Evolutionary conservation across 2,113 vertebrate species (phyloP).

Genomic region (Aleadryas rufinucha): DNA sequence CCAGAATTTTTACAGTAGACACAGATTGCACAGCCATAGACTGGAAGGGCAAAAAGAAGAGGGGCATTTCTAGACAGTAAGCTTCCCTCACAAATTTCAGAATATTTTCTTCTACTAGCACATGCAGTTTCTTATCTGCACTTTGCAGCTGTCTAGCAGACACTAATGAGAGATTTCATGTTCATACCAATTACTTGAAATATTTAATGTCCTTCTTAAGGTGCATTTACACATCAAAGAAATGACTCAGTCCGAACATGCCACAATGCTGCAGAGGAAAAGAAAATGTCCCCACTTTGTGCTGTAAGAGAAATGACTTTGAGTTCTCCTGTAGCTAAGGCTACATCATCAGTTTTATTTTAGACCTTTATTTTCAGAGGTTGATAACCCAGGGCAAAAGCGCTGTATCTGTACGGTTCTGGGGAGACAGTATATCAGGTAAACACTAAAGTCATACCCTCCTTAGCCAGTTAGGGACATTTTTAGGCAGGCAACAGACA

Average conservation of each 20-base stretch:
- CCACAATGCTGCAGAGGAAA: neutral
- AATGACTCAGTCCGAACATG: conserved; percentile 63
- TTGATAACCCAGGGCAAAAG: conserved; percentile 3
- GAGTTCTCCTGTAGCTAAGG: neutral
- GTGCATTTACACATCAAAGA: conserved; percentile 79
- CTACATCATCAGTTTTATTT: conserved; percentile 34
- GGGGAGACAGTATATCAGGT: neutral
- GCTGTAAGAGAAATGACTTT: conserved; percentile 31
- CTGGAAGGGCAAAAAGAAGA: neutral
- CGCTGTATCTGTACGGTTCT: neutral
- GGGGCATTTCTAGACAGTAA: conserved; percentile 44
- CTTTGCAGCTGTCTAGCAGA: conserved; percentile 65
- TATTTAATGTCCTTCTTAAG: conserved; percentile 74
- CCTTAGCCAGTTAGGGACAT: neutral
- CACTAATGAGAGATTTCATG: conserved; percentile 73
- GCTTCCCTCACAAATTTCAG: conserved; percentile 24
- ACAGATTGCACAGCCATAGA: neutral
- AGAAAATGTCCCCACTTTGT: neutral
- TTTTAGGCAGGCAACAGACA: neutral
- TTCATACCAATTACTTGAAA: conserved; percentile 77
- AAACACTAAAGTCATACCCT: neutral
- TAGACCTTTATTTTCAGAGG: neutral
- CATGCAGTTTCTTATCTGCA: conserved; percentile 61
- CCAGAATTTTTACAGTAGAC: conserved; percentile 19
- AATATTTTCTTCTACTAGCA: conserved; percentile 26